Conservation (phyloP, 2,888 invertebrate genomes). For the Drosophila mimetica region DNA sequence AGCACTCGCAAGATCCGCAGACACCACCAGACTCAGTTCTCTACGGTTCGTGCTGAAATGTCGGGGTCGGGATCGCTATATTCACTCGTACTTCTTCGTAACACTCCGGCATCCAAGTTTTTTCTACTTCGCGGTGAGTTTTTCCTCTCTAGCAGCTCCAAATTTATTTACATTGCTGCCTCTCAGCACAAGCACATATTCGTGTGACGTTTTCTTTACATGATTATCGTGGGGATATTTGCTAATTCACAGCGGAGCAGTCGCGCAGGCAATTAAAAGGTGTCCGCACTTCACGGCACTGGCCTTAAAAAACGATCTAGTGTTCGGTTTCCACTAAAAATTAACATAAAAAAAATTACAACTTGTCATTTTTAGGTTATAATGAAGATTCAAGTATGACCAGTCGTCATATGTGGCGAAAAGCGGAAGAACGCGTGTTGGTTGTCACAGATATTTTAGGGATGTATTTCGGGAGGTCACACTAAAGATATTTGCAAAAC, state of each 20-base stretch:
- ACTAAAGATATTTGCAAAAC: background rate
- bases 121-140: slow-evolving; percentile 52
- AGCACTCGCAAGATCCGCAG: slow-evolving; percentile 27
- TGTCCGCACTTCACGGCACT: slow-evolving; percentile 3
- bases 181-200: slow-evolving; percentile 39
- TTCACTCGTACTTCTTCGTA: background rate
- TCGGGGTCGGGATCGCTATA: background rate
- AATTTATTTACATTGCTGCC: slow-evolving; percentile 65
- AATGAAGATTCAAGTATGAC: slow-evolving; percentile 62
- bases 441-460: slow-evolving; percentile 6
- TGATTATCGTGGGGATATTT: slow-evolving; percentile 32
- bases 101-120: slow-evolving; percentile 11
- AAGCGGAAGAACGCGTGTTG: slow-evolving; percentile 2
- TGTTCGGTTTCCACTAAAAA: slow-evolving; percentile 56
- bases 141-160: slow-evolving; percentile 46
- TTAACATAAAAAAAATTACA: slow-evolving; percentile 76
- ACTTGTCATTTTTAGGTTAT: slow-evolving; percentile 81
- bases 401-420: slow-evolving; percentile 23
- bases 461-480: slow-evolving; percentile 2
- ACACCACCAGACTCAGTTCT: slow-evolving; percentile 14
- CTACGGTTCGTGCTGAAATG: slow-evolving; percentile 9
- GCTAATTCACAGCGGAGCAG: slow-evolving; percentile 1
- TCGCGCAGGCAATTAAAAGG: background rate
- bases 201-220: slow-evolving; percentile 26
- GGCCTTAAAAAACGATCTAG: slow-evolving; percentile 1